phyloP scores from a whole-genome alignment of 2,113 vertebrate genomes.

The Psephotus haematonotus region DNA sequence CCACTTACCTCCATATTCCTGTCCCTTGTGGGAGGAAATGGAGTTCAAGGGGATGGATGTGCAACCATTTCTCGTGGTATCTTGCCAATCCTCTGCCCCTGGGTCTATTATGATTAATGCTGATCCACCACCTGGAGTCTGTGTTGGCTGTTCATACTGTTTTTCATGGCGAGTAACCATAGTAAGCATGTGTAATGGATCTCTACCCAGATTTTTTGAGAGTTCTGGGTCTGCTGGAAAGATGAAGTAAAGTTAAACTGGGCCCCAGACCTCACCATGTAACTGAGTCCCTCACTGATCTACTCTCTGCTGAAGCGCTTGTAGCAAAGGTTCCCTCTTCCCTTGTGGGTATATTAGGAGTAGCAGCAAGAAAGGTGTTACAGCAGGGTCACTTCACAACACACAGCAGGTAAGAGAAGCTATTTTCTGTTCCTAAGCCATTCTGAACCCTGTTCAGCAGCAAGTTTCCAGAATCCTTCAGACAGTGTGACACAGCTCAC shows the following conservation, averaged over 20 bases:
- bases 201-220: conserved; percentile 23
- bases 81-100: conserved; percentile 4
- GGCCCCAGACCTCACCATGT: background rate
- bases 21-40: accelerated
- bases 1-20: background rate
- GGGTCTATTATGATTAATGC: conserved; percentile 7
- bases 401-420: background rate
- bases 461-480: background rate
- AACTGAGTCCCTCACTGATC: background rate
- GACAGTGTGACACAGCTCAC: background rate
- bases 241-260: background rate
- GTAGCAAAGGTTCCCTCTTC: background rate
- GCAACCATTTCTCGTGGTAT: background rate
- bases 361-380: background rate
- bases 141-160: background rate
- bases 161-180: conserved; percentile 37
- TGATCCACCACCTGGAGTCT: conserved; percentile 45
- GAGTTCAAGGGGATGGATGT: background rate
- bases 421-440: background rate
- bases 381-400: background rate
- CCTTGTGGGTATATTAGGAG: background rate
- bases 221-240: conserved; percentile 2
- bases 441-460: background rate
- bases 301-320: background rate
- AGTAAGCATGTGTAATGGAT: conserved; percentile 42